These are phyloP conservation scores for Strigamia transsilvanica DNA, from an alignment of 2,888 invertebrate species.

Conservation along the genomic window DNA sequence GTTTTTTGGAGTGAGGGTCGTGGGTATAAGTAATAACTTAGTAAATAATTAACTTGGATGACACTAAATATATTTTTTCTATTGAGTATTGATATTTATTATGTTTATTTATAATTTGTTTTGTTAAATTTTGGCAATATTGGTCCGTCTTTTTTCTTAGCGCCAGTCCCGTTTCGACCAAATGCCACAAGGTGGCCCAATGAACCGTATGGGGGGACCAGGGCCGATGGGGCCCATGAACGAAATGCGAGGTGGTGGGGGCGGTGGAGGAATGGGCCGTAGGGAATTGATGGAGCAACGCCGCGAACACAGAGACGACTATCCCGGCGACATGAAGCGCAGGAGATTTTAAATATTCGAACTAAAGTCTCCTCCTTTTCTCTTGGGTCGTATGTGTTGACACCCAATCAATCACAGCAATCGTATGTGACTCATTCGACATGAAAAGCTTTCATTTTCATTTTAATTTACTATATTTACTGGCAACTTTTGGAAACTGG, in stretches of 20 bases:
- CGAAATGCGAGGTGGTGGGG: slow-evolving; percentile 53
- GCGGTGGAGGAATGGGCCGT: slow-evolving; percentile 55
- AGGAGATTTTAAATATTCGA: slow-evolving; percentile 50
- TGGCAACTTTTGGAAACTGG: too few species aligned
- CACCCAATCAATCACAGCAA: not conserved
- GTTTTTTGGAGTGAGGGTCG: not conserved
- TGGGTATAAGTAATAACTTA: not conserved
- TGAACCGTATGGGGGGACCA: slow-evolving; percentile 51
- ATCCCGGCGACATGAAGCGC: slow-evolving; percentile 54
- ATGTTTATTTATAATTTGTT: slow-evolving; percentile 8
- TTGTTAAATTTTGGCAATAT: slow-evolving; percentile 16
- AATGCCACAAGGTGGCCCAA: slow-evolving; percentile 53
- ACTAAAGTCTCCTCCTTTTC: not conserved
- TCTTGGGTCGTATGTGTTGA: not conserved
- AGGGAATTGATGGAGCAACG: slow-evolving; percentile 56
- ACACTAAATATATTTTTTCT: not conserved
- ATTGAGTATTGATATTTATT: not conserved
- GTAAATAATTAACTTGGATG: not conserved
- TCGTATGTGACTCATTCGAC: not conserved
- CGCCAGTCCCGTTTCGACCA: slow-evolving; percentile 56
- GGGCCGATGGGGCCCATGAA: slow-evolving; percentile 55
- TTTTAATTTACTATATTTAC: too few species aligned
- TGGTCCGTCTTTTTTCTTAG: slow-evolving; percentile 47
- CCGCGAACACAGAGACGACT: slow-evolving; percentile 56
- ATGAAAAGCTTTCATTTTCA: too few species aligned